These are phyloP conservation scores for Chromoteleia sp. DNA, from an alignment of 2,888 invertebrate genomes.

Conservation along the genomic window DNA sequence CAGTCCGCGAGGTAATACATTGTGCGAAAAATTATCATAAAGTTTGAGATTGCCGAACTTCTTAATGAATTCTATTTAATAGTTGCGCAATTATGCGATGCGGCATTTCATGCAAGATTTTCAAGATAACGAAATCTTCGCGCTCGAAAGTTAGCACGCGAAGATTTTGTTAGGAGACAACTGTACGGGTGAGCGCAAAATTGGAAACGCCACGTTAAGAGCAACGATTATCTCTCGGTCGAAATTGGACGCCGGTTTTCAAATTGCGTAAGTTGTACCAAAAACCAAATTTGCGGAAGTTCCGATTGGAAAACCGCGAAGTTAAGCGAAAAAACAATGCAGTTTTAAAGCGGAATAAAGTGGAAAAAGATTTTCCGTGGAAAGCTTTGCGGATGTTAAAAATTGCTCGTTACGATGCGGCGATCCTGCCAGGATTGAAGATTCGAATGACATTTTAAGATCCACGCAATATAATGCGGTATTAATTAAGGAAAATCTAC, in stretches of 20 bases:
- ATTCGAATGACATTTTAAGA: too few species aligned
- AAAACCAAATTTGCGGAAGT: too few species aligned
- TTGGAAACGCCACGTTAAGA: constrained; percentile 23
- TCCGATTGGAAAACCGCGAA: too few species aligned
- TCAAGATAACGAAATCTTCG: constrained; percentile 32
- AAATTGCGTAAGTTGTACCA: too few species aligned
- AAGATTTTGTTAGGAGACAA: constrained; percentile 42
- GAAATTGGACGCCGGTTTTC: constrained; percentile 34
- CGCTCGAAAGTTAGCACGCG: constrained; percentile 12
- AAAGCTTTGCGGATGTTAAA: too few species aligned
- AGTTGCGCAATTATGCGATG: constrained; percentile 22
- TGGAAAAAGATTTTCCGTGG: too few species aligned
- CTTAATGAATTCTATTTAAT: constrained; percentile 56
- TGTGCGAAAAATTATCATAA: constrained; percentile 57
- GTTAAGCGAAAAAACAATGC: too few species aligned
- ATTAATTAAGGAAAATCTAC: too few species aligned
- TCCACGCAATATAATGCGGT: too few species aligned
- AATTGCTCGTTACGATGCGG: too few species aligned
- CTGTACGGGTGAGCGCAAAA: constrained; percentile 22
- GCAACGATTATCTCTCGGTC: not conserved
- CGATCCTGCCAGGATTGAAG: too few species aligned
- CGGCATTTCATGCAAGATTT: constrained; percentile 25
- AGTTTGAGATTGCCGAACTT: constrained; percentile 53
- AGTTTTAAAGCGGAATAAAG: too few species aligned
- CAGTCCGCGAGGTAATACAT: constrained; percentile 38